Base-by-base conservation (phyloP, 2,888 invertebrate species). In the Caradrina kadenii region DNA sequence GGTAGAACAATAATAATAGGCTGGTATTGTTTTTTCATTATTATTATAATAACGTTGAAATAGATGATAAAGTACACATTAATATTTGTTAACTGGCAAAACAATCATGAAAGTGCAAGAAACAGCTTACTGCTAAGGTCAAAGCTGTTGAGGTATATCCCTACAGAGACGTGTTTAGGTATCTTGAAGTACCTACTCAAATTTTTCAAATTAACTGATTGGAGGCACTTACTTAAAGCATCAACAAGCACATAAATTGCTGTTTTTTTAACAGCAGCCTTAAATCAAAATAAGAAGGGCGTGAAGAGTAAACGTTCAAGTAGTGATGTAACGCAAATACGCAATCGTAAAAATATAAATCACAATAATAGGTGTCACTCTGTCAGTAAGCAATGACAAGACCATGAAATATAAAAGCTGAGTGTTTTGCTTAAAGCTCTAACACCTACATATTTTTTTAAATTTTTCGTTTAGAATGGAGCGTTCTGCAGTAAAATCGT, bases 341-440 rank as follows among this genome's bases (percentile, higher is more conserved):
- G 62, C 15, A 55, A 63, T 82, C 81, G 60, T 86, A 82, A 84
- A 83, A 74, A 76, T 80, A 84, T 68, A n/a, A n/a, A 79, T 81
- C 80, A 79, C 81, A 84, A 77, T 81, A 85, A 76, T 69, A 76
- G 80, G 77, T 68, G 65, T 73, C 82, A 58, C 42, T 78, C 67
- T 62, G 77, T 80, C 71, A 80, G 48, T 79, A 76, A 80, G 19
- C 73, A 73, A 74, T 82, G 83, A 87, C 83, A 83, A 63, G 80
- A 77, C 68, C 81, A 68, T 74, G 60, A 66, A 64, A 65, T 65
- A 72, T 69, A 31, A 48, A 53, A 73, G 13, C 63, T 52, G 49
- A 71, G 63, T 67, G 56, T 74, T 79, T 70, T 63, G 63, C 50
- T 65, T 62, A 52, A 61, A 74, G 35, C 50, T 42, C n/a, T 39